Evolutionary conservation across 2,113 vertebrate species (phyloP).

Genomic region (Pangasianodon hypophthalmus): DNA sequence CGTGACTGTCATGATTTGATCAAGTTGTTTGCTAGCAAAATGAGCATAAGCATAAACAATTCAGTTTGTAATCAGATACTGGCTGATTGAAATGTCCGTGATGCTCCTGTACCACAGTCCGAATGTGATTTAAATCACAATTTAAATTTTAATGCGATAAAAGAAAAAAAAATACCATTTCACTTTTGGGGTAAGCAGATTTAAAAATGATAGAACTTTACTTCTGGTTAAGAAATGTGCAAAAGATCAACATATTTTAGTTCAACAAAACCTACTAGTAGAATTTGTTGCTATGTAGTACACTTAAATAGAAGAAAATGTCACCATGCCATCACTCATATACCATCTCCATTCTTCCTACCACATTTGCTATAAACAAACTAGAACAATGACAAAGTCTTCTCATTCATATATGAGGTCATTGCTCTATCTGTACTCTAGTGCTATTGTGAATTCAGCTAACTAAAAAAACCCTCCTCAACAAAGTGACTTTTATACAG

Average conservation of each 20-base stretch:
- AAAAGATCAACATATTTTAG: neutral
- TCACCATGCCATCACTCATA: neutral
- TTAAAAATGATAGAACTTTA: neutral
- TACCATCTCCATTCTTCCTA: neutral
- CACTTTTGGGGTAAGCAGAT: neutral
- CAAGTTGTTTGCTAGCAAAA: neutral
- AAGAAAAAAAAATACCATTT: neutral
- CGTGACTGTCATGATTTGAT: neutral
- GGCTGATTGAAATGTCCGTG: neutral
- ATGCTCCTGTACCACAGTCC: neutral
- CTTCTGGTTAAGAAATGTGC: neutral
- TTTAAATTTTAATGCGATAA: neutral
- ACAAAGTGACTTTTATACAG: conserved; percentile 10
- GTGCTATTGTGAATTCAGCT: neutral
- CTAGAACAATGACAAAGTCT: neutral
- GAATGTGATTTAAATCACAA: neutral
- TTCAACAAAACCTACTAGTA: neutral
- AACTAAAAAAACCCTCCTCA: neutral
- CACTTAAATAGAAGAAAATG: neutral
- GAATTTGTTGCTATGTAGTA: neutral
- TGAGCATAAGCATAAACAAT: neutral
- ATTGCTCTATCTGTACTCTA: neutral
- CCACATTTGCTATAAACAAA: neutral
- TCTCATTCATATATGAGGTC: neutral
- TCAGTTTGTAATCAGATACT: neutral